Evolutionary conservation across 1,140 invertebrate genomes (phyloP).

Genomic region (Brachionus sp.): DNA sequence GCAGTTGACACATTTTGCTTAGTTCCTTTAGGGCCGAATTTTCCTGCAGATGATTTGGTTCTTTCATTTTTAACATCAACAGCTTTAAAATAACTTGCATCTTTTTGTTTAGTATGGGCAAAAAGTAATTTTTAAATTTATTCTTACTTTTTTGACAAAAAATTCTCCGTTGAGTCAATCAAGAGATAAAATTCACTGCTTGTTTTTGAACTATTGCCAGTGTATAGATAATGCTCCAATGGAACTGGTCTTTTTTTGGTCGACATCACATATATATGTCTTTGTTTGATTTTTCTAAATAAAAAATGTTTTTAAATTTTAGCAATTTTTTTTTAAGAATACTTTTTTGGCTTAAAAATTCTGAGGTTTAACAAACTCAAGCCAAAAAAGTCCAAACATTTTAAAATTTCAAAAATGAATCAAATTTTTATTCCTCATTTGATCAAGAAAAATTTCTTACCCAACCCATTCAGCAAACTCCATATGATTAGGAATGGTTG

Average conservation of each 20-base stretch:
- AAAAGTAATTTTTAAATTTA: background rate
- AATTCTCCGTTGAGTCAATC: conserved; percentile 66
- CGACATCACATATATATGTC: conserved; percentile 84
- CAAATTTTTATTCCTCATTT: too few species aligned
- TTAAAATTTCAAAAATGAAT: too few species aligned
- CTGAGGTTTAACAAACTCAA: too few species aligned
- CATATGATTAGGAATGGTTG: conserved; percentile 93
- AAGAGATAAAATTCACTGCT: conserved; percentile 76
- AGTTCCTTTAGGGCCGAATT: conserved; percentile 63
- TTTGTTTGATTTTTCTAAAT: conserved; percentile 43
- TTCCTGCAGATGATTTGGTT: conserved; percentile 63
- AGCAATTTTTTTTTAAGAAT: background rate
- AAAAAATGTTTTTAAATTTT: background rate
- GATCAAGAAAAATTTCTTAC: conserved; percentile 53
- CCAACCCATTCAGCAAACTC: conserved; percentile 98
- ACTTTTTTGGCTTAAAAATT: background rate
- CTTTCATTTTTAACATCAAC: conserved; percentile 68
- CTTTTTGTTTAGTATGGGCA: background rate
- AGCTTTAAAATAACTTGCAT: conserved; percentile 63
- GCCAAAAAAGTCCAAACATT: background rate
- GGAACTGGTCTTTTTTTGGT: conserved; percentile 89
- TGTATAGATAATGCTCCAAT: conserved; percentile 86
- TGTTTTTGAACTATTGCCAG: conserved; percentile 75
- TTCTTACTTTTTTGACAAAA: conserved; percentile 48
- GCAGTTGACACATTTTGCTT: conserved; percentile 51